Conservation (phyloP, 2,888 invertebrate species). For the Bugulina stolonifera region DNA sequence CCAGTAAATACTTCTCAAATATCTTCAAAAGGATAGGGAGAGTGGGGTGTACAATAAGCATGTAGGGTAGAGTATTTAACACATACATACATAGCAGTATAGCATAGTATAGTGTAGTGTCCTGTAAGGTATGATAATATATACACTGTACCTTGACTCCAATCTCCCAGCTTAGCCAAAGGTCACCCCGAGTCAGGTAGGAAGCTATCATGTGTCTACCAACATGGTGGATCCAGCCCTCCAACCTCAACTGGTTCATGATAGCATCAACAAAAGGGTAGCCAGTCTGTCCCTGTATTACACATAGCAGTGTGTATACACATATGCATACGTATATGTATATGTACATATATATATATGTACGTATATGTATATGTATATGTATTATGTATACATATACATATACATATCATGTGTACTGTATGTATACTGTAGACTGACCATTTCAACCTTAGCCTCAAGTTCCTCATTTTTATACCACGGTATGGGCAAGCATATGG, state of each 20-base stretch:
- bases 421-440: constrained; percentile 31
- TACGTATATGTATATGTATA: no score
- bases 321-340: no score
- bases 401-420: no score
- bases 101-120: no score
- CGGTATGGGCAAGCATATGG: constrained; percentile 67
- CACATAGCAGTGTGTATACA: no score
- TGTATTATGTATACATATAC: no score
- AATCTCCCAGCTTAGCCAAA: constrained; percentile 45
- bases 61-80: no score
- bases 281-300: constrained; percentile 46
- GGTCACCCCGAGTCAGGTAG: constrained; percentile 47
- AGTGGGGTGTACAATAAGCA: no score
- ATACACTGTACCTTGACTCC: constrained; percentile 44
- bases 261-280: constrained; percentile 50
- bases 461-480: constrained; percentile 58
- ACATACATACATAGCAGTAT: no score
- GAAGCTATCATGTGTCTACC: constrained; percentile 43
- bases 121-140: no score
- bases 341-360: no score
- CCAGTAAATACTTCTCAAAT: constrained; percentile 42
- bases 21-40: constrained; percentile 32
- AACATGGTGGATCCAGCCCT: constrained; percentile 49
- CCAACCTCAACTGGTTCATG: constrained; percentile 43
- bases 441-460: constrained; percentile 61